Evolutionary conservation across 2,888 invertebrate genomes (phyloP).

Genomic region (Ochropacha duplaris): DNA sequence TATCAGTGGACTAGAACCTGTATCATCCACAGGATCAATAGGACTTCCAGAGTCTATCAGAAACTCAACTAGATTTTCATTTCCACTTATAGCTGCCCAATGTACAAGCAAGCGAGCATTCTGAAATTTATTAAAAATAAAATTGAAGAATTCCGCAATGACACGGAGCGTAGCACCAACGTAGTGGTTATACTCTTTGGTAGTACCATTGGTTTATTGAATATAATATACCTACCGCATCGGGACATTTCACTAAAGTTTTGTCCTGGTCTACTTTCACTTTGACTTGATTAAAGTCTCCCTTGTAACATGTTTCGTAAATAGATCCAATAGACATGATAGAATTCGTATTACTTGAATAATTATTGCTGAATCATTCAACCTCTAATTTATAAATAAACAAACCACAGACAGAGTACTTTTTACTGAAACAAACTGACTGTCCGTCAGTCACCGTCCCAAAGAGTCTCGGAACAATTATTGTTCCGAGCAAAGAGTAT

Average conservation of each 20-base stretch:
- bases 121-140: constrained; percentile 65
- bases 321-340: constrained; percentile 77
- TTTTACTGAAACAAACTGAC: too few species aligned
- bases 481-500: too few species aligned
- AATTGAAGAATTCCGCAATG: background rate
- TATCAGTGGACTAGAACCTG: constrained; percentile 89
- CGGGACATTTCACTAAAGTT: constrained; percentile 48
- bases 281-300: constrained; percentile 86
- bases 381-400: too few species aligned
- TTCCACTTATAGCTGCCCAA: constrained; percentile 91
- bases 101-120: constrained; percentile 88
- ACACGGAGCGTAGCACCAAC: background rate
- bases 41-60: constrained; percentile 86
- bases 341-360: too few species aligned
- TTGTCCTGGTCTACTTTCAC: constrained; percentile 82
- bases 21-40: constrained; percentile 89
- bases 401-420: too few species aligned
- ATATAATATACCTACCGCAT: constrained; percentile 46
- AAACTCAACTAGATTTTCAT: constrained; percentile 87
- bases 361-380: too few species aligned
- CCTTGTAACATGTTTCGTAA: constrained; percentile 88
- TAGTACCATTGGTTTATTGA: background rate
- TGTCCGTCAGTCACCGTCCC: too few species aligned
- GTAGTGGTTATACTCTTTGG: too few species aligned
- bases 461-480: too few species aligned